Base-by-base conservation (phyloP, 2,888 invertebrate genomes). In the Leptinotarsa rubiginosa region DNA sequence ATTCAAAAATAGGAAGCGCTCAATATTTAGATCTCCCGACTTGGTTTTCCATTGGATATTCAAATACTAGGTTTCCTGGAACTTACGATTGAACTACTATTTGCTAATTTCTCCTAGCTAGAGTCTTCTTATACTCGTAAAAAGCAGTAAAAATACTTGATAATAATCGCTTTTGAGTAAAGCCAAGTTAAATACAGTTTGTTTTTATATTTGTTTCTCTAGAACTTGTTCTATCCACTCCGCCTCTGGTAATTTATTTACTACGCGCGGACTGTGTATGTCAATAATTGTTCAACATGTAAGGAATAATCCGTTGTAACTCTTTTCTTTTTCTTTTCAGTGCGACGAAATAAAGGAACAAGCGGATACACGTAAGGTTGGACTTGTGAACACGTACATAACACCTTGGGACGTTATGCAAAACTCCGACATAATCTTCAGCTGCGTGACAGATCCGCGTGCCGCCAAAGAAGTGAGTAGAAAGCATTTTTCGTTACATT, bases 321-420 rank as follows among this genome's bases (percentile, higher is more conserved):
- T 31, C 10, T 31, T 31, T 31, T 31, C 31, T 50, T 50, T 50
- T 50, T 50, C 16, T 73, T 86, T 87, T 47, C 84, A 88, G 87
- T 86, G 86, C 20, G 84, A 85, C 68, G 84, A 84, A 49, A 83
- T 87, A 47, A 86, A 87, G 81, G 76, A 81, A 10, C 84, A 86
- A 70, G 86, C 86, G 4, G 75, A 87, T 74, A 69, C 76, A n/a
- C 76, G 77, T 83, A 81, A 84, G 78, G 79, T 85, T 2, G 86
- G 94, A 1, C 97, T 97, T 22, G 98, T 98, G 2, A 92, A 94
- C 76, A 92, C 94, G 76, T 96, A 94, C 71, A 92, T 94, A 84
- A 97, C 97, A 4, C 98, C 98, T 2, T 95, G 95, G 83, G 98
- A 98, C 85, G 97, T 98, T 13, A 95, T 98, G 20, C 92, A 93